Base-by-base conservation (phyloP, 1,140 invertebrate genomes). In the Drosophila ananassae region DNA sequence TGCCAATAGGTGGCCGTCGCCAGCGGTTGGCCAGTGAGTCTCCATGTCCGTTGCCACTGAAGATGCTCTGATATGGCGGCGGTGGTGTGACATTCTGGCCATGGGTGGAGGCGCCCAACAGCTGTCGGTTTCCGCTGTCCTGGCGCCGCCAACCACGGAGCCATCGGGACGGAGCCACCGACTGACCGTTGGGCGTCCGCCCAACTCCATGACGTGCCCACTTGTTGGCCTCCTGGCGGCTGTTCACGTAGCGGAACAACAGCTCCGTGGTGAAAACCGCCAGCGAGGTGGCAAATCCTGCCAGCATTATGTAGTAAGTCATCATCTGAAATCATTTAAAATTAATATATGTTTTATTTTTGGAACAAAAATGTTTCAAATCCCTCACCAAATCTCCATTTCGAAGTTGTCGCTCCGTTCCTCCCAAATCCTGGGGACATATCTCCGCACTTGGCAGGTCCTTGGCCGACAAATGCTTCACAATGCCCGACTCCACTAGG, bases 391-490 rank as follows among this genome's bases (percentile, higher is more conserved):
- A 59, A 73, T 95, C 94, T 2, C 92, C 92, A 77, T 97, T 96
- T 48, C 94, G 90, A 8, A 97, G 91, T 82, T 95, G 95, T 2
- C 96, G 93, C 74, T 97, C 96, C 39, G 94, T 96, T n/a, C 94
- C 96, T 51, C 95, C 95, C 34, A 97, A 92, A 92, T 97, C 94
- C 24, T 96, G 92, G 0, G 96, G 96, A 79, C 97, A 97, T 47
- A 97, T 95, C 67, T 94, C 94, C 0, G 95, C 95, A 59, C 94
- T 93, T 0, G 96, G 96, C 71, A 96, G 75, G 67, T 94, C 93
- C 57, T 92, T 91, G 2, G 89, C 90, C 48, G 94, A 92, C 59
- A 95, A 92, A 64, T 94, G 94, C 59, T 95, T 94, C 0, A 97
- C 93, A 41, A 97, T 94, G 21, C 96, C 96, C 0, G 94, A 93